These are phyloP conservation scores for Drosophila teissieri DNA, from an alignment of 1,140 invertebrate genomes.

Conservation along the genomic window DNA sequence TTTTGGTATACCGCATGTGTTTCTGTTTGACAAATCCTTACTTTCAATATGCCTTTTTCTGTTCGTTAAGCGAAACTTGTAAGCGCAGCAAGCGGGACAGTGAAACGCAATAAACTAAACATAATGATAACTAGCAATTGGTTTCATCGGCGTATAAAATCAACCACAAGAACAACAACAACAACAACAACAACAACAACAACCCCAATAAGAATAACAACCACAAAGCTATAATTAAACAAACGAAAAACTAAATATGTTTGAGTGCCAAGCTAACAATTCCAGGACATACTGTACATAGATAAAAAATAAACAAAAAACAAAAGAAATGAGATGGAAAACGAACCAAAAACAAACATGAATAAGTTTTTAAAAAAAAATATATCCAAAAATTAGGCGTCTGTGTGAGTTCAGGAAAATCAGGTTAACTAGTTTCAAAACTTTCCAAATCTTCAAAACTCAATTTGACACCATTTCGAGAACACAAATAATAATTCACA, in stretches of 20 bases:
- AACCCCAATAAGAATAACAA: constrained; percentile 13
- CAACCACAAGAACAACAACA: constrained; percentile 36
- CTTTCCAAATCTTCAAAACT: neutral
- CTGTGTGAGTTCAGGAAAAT: neutral
- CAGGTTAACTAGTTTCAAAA: constrained; percentile 2
- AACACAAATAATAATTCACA: neutral
- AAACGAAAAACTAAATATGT: constrained; percentile 64
- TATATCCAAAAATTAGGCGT: constrained; percentile 2
- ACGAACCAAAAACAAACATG: constrained; percentile 6
- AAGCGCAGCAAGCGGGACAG: constrained; percentile 56
- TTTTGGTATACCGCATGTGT: constrained; percentile 39
- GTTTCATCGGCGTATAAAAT: constrained; percentile 73
- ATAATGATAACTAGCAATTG: constrained; percentile 62
- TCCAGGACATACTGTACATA: constrained; percentile 73
- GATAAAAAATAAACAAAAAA: constrained; percentile 16
- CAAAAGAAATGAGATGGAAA: neutral
- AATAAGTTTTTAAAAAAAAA: constrained; percentile 18
- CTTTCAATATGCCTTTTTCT: constrained; percentile 64
- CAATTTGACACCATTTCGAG: neutral
- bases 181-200: neutral
- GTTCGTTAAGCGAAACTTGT: constrained; percentile 78
- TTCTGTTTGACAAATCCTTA: constrained; percentile 36
- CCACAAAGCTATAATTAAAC: constrained; percentile 43
- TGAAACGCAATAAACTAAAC: constrained; percentile 64
- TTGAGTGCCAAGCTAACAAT: constrained; percentile 84